These are phyloP conservation scores for Nudaria mundana DNA, from an alignment of 2,888 invertebrate species.

Conservation along the genomic window DNA sequence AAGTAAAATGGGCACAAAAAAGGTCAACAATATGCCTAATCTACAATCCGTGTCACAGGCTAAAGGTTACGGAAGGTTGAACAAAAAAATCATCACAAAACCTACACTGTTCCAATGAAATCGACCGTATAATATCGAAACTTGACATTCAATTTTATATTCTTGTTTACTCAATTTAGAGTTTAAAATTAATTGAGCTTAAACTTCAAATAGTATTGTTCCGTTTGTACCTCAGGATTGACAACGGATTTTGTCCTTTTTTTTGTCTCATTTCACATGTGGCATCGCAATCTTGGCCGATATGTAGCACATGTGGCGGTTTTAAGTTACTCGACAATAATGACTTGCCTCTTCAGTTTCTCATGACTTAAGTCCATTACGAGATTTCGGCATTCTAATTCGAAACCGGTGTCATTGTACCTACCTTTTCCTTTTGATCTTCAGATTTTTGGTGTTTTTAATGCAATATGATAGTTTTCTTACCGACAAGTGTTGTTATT, in stretches of 20 bases:
- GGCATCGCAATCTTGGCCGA: constrained; percentile 80
- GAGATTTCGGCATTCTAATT: constrained; percentile 50
- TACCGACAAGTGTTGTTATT: constrained; percentile 58
- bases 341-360: constrained; percentile 74
- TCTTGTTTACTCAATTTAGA: constrained; percentile 38
- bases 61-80: constrained; percentile 79
- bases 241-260: constrained; percentile 78
- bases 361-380: constrained; percentile 64
- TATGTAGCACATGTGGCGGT: constrained; percentile 80
- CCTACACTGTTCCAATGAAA: constrained; percentile 59
- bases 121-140: constrained; percentile 58
- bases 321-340: constrained; percentile 75
- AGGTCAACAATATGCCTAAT: constrained; percentile 81
- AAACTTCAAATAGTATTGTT: constrained; percentile 66
- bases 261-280: constrained; percentile 73
- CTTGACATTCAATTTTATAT: constrained; percentile 35
- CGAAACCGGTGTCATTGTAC: constrained; percentile 54
- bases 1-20: constrained; percentile 69
- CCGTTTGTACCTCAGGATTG: constrained; percentile 65
- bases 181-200: constrained; percentile 44
- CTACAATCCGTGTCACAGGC: constrained; percentile 80
- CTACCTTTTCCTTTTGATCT: constrained; percentile 71
- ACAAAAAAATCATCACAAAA: constrained; percentile 72
- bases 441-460: constrained; percentile 50
- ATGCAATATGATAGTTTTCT: constrained; percentile 55